Base-by-base conservation (phyloP, 2,888 invertebrate species). In the Megastigmus dorsalis region DNA sequence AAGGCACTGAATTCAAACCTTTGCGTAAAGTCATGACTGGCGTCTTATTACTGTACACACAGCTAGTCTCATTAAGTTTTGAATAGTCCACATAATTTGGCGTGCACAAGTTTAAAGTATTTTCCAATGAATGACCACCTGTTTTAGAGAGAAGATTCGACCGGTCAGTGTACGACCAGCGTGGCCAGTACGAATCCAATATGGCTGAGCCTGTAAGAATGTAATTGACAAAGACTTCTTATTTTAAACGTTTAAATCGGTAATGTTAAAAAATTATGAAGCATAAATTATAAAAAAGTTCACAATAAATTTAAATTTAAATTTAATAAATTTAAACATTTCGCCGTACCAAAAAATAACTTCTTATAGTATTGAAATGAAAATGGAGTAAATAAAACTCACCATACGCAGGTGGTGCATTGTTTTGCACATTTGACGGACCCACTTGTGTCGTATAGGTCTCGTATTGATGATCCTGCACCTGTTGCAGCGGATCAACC, bases 41-140 rank as follows among this genome's bases (percentile, higher is more conserved):
- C 0, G 84, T 81, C 30, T 81, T 79, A 75, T 86, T 85, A 66
- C 85, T 87, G 68, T 84, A 86, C 0, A 86, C 85, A 54, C 83
- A 83, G 28, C 82, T 82, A 0, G 86, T 86, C 59, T 86, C 83
- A 63, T 84, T 81, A 3, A 83, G 69, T 70, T 84, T 86, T 4
- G 83, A 62, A 18, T 82, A 79, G 66, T 85, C 84, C 9, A 78
- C 54, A 3, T 74, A 70, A 2, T 68, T 70, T 2, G 77, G 69
- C 0, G 76, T 69, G 5, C 65, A 75, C 7, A 78, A 45, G 15
- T 80, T 79, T 6, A 80, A 43, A 1, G 77, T 65, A 7, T 77
- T 76, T 33, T 80, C 80, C 10, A 80, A 23, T 5, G 62, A 33
- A 9, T 60, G 50, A 6, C 73, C 70, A 4, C 26, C 66, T 60